Base-by-base conservation (phyloP, 2,888 invertebrate species). In the Syrphus vitripennis region DNA sequence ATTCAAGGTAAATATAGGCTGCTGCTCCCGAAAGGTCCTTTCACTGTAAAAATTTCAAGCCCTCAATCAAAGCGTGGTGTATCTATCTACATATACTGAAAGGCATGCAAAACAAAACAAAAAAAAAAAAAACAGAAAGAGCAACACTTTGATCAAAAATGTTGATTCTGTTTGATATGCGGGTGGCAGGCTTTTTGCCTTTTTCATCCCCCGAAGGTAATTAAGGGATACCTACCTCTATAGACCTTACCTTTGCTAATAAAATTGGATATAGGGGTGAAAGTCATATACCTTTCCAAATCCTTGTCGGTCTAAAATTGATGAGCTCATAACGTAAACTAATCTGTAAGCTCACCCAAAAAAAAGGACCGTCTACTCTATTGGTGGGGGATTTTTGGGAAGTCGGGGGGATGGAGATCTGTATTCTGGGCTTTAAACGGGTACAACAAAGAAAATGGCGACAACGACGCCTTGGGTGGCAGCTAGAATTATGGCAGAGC, bases 391-490 rank as follows among this genome's bases (percentile, higher is more conserved):
- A n/a, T n/a, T n/a, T 12, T 50, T 40, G 10, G 6, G 1, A 16
- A 12, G 12, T 12, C 0, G 12, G 10, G 10, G 1, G 4, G 48
- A 14, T 14, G 19, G 10, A 10, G 16, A 12, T n/a, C 31, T 48
- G 4, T 48, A 6, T 19, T 37, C 42, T 45, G 29, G n/a, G 26
- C 26, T 70, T 16, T 57, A 57, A 70, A 77, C 69, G 77, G 83
- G 80, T 80, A 48, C 72, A 71, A 72, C 82, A 69, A 81, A 24
- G 77, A 82, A 77, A 86, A 86, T 86, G 82, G 86, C 86, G 86
- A 82, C 86, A 82, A 74, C 86, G 86, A 86, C 86, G 86, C 86
- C 86, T 86, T 86, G 86, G 86, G 86, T 86, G 86, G 82, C 86
- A 86, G 78, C 77, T 86, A 86, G 86, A 86, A 74, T 86, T 86